A percentile compares a stretch with the other conserved stretches of the same genome.
Evolutionary conservation across 2,113 vertebrate species (phyloP).

Genomic region (Crotalus viridis): DNA sequence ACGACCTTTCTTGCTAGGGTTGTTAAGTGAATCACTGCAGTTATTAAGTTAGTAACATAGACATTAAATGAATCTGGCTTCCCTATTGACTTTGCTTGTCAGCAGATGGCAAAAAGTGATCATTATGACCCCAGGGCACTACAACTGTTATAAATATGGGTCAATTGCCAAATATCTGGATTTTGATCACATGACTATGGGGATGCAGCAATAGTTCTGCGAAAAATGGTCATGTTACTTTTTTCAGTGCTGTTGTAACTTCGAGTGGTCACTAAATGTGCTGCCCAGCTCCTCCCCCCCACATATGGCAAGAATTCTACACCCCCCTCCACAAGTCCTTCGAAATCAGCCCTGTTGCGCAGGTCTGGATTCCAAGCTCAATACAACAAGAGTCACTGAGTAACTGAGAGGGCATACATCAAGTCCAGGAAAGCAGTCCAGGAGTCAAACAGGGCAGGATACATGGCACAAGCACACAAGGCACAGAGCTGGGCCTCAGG

Average conservation of each 20-base stretch:
- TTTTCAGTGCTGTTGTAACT: not conserved
- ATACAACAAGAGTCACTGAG: not conserved
- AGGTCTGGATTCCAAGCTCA: not conserved
- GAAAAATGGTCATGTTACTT: not conserved
- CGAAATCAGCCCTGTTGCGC: not conserved
- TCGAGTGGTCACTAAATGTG: not conserved
- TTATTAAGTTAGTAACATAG: not conserved
- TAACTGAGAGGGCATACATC: not conserved
- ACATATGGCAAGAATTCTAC: not conserved
- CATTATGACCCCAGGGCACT: not conserved
- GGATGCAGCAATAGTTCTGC: not conserved
- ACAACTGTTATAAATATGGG: not conserved
- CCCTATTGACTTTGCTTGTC: not conserved
- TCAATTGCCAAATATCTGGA: not conserved
- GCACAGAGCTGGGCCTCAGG: not conserved
- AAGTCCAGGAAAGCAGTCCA: not conserved
- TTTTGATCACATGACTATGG: not conserved
- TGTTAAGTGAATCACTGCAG: no score
- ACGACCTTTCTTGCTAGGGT: not conserved
- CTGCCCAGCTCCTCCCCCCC: no score
- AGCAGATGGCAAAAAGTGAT: not conserved
- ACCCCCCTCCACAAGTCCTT: not conserved
- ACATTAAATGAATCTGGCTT: not conserved
- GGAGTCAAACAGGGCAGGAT: not conserved
- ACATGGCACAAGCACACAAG: not conserved